These are phyloP conservation scores for Falco columbarius DNA, from an alignment of 2,797 vertebrate species.

Conservation along the genomic window DNA sequence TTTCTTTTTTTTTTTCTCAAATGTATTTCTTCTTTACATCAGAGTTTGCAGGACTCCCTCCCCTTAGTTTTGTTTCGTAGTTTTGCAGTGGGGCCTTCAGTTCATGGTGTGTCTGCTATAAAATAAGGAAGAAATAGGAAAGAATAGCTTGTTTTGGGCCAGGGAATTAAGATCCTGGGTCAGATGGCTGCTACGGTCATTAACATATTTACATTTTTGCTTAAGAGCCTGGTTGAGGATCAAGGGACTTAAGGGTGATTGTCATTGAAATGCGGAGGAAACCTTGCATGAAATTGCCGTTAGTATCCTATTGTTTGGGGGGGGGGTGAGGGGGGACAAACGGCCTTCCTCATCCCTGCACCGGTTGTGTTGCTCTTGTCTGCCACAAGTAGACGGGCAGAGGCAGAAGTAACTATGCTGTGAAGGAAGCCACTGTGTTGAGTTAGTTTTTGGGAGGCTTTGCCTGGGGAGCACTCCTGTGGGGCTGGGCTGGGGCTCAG, in stretches of 20 bases:
- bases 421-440: background rate
- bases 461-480: background rate
- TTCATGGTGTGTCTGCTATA: background rate
- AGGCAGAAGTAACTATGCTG: background rate
- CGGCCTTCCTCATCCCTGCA: background rate
- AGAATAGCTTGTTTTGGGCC: background rate
- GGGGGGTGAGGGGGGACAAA: background rate
- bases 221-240: constrained; percentile 66
- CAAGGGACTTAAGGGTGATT: constrained; percentile 72
- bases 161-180: constrained; percentile 47
- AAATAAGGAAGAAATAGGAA: background rate
- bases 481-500: background rate
- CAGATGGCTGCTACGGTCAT: constrained; percentile 55
- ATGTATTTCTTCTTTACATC: background rate
- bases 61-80: background rate
- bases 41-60: background rate
- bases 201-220: constrained; percentile 72
- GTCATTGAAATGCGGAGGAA: constrained; percentile 71
- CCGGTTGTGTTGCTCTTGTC: constrained; percentile 38
- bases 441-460: background rate
- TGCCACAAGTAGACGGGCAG: constrained; percentile 36
- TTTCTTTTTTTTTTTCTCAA: constrained; percentile 15
- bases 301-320: constrained; percentile 69
- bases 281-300: constrained; percentile 82
- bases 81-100: background rate